A percentile compares a stretch with the other conserved stretches of the same genome.
Evolutionary conservation across 2,797 vertebrate genomes (phyloP).

Genomic region (Gallinago solitaria): DNA sequence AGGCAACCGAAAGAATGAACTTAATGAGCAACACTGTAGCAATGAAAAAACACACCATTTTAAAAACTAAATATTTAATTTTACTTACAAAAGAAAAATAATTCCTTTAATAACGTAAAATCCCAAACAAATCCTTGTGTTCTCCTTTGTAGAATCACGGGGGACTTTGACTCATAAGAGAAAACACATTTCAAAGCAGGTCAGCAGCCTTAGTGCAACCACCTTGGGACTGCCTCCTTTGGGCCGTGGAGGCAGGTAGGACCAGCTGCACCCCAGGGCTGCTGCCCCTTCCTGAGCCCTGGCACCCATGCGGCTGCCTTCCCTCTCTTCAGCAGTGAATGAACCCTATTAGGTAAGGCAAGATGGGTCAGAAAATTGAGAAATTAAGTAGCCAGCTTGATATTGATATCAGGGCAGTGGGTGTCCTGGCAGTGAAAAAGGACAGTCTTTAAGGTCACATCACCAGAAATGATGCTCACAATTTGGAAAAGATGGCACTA

Average conservation of each 20-base stretch:
- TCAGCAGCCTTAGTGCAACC: neutral
- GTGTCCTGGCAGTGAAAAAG: neutral
- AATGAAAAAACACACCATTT: neutral
- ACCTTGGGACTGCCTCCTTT: neutral
- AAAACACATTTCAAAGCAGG: neutral
- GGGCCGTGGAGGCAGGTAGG: neutral
- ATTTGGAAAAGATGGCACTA: neutral
- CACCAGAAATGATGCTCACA: neutral
- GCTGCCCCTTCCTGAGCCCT: neutral
- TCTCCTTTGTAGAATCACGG: neutral
- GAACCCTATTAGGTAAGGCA: neutral
- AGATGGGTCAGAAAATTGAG: neutral
- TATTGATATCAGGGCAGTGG: neutral
- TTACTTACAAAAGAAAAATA: neutral
- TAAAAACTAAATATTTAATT: neutral
- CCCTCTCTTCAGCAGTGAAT: neutral
- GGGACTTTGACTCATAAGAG: neutral
- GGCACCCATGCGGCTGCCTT: neutral
- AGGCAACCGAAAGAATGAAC: neutral
- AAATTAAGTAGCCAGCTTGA: neutral
- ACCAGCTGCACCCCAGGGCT: neutral
- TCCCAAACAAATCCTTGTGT: neutral
- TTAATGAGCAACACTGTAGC: neutral
- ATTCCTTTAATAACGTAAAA: neutral
- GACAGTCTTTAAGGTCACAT: neutral